Evolutionary conservation across 2,888 invertebrate species (phyloP), one percentile per base, ranked within the genome.

Genomic region (Chrysotoxum bicinctum): DNA sequence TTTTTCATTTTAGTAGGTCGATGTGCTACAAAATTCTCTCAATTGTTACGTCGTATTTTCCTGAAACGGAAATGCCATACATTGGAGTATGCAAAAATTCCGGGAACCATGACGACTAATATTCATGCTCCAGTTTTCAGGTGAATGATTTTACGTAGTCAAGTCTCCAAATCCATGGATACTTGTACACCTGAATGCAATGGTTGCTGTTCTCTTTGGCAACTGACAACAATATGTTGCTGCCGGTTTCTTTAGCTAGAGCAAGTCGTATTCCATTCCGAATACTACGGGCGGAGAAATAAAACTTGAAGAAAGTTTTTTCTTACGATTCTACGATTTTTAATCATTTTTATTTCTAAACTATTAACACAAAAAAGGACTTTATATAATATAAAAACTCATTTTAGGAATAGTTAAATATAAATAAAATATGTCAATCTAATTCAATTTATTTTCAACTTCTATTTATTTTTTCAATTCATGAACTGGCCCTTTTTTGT

Each of bases 41-140:
- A 32, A 66, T 66, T 79, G 73, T 79, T 73, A 79, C 45, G 19
- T 21, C 26, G 16, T 74, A 14, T 80, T 68, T 68, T 79, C 52
- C 37, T 30, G 43, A 62, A 60, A 60, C 43, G 79, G 52, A 80
- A 74, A 68, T 62, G 50, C 16, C 60, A 62, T 68, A 32, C 45
- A 60, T 74, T 60, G 19, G 40, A 79, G 78, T 45, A 66, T 73
- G 56, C 56, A 60, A 75, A n/a, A 62, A 60, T 52, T 69, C 66
- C 60, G 50, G 62, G 52, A 62, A 30, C 62, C 68, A 80, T 58
- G 73, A 48, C 19, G 74, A 70, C 45, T 50, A 37, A 76, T 81
- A 75, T 76, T 70, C 56, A 76, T 70, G 76, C 64, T 76, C 76
- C 56, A 81, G 69, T 75, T 76, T 70, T 76, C 76, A 62, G 62